Evolutionary conservation across 2,113 vertebrate genomes (phyloP), one percentile per base, ranked within the genome.

Genomic region (Actinemys pallida): DNA sequence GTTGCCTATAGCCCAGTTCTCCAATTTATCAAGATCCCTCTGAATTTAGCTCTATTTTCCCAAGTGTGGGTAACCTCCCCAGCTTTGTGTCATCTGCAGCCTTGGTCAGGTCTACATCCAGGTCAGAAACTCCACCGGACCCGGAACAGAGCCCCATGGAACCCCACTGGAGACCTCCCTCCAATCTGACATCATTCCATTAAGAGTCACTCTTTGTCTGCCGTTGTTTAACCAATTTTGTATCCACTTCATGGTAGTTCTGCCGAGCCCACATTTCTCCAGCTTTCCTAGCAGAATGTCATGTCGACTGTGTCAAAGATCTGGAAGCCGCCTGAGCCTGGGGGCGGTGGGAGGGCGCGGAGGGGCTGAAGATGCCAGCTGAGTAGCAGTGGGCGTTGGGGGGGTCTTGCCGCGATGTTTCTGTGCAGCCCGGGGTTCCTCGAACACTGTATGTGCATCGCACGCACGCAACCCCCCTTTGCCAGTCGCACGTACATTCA

Each of bases 301-400:
- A 19, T n/a, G 31, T 35, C 24, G 35, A 39, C 35, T 8, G 62
- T 8, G 17, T 8, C 65, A n/a, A 35, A 92, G 90, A 79, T 42
- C 47, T 52, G 56, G 85, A 81, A 52, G 59, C 31, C 27, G 6
- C 29, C 29, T 3, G 2, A 39, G 69, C 82, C 0, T 0, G 49
- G 45, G 27, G 69, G 65, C 3, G 1, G 1, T 1, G 42, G 85
- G 31, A 10, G 11, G 20, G 13, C 24, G 6, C 3, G 24, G 42
- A 24, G 53, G 75, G 31, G 20, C 50, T 49, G 8, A 11, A 59
- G 50, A 24, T 27, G 25, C 35, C 47, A 31, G 45, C 79, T 81
- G n/a, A 35, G 35, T 39, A 39, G 35, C 65, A 72, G 31, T 39
- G 17, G 35, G 17, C 16, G 11, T 6, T 25, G 13, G 8, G 35